Base-by-base conservation (phyloP, 1,140 invertebrate genomes). In the Drosophila persimilis region DNA sequence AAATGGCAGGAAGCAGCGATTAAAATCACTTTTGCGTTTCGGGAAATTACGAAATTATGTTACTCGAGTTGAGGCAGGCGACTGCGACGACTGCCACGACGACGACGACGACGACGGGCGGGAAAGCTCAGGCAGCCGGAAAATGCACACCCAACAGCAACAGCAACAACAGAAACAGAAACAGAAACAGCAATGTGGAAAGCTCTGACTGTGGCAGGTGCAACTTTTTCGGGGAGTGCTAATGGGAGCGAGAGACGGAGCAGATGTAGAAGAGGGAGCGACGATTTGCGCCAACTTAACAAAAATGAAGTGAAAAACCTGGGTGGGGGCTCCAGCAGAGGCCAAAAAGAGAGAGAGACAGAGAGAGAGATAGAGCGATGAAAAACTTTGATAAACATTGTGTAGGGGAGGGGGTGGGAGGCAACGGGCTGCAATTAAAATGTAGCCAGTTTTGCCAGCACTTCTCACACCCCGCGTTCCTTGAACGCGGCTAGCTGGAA, bases 31-130 rank as follows among this genome's bases (percentile, higher is more conserved):
- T 70, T 86, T 78, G 62, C 78, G 65, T 81, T 81, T 75, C 60
- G 70, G 59, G 53, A 88, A 86, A 88, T 81, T 78, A 88, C 83
- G 60, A 88, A 86, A 86, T 88, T 81, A 88, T 86, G 81, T 88
- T 78, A 65, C 75, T 79, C 70, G 51, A 79, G 71, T 73, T 67
- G 52, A 26, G 60, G 51, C 47, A 64, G 43, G 2, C 20, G 20
- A 20, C 20, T 20, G 29, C 53, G 17, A 15, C 41, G 39, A n/a
- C n/a, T n/a, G n/a, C n/a, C n/a, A n/a, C n/a, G n/a, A n/a, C n/a
- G n/a, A n/a, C n/a, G 39, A 44, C 39, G 20, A n/a, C 9, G 9
- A 45, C 53, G n/a, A 15, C 41, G 39, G 29, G 45, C n/a, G 58
- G 41, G 47, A 55, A 39, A 58, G 56, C 63, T 48, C 73, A 77